phyloP scores from a whole-genome alignment of 2,113 vertebrate genomes.

The Engraulis encrasicolus region DNA sequence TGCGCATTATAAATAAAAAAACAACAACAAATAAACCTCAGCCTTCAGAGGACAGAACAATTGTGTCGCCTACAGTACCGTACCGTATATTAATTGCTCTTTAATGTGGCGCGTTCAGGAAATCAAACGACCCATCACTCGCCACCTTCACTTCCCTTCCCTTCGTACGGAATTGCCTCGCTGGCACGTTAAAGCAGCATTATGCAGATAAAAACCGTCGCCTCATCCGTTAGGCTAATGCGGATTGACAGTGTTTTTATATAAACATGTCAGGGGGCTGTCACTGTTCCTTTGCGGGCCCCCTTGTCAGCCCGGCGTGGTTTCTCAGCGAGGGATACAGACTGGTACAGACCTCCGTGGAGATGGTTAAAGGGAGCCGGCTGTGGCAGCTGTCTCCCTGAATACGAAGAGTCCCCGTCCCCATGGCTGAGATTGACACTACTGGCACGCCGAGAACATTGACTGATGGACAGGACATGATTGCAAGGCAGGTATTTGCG shows the following conservation, averaged over 20 bases:
- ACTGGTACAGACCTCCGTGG: neutral
- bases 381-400: neutral
- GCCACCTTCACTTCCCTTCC: neutral
- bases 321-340: neutral
- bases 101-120: neutral
- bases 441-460: neutral
- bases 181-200: neutral
- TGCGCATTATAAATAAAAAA: too few relatives aligned
- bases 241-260: constrained; percentile 9
- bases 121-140: neutral
- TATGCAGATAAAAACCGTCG: neutral
- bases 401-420: neutral
- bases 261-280: neutral
- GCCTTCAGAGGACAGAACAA: too few relatives aligned
- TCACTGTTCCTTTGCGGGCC: neutral
- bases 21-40: too few relatives aligned
- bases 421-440: neutral
- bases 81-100: neutral
- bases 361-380: neutral
- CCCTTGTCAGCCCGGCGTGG: neutral
- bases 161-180: neutral
- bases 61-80: neutral
- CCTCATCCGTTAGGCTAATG: neutral
- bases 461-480: neutral
- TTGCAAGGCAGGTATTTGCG: neutral